Conservation (phyloP, 1,140 invertebrate genomes). For the Psix sp. region DNA sequence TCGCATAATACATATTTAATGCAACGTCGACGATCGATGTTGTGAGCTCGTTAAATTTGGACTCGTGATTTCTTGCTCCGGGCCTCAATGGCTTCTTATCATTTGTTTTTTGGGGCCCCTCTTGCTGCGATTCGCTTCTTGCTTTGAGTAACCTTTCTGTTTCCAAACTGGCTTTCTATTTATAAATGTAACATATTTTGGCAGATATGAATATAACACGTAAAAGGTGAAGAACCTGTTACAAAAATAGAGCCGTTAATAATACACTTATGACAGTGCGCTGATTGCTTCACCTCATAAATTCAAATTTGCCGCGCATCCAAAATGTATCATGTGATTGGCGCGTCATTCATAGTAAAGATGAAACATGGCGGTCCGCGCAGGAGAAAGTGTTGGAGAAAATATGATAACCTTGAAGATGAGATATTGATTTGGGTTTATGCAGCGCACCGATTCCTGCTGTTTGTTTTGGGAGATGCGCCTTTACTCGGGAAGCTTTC, state of each 20-base stretch:
- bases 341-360: conserved; percentile 15
- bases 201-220: conserved; percentile 44
- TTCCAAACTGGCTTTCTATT: conserved; percentile 52
- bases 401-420: conserved; percentile 48
- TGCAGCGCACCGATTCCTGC: conserved; percentile 21
- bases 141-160: conserved; percentile 27
- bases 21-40: conserved; percentile 13
- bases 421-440: conserved; percentile 50
- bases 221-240: conserved; percentile 56
- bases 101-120: neutral
- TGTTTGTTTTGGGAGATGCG: conserved; percentile 23
- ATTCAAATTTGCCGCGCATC: conserved; percentile 1
- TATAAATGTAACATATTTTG: conserved; percentile 54
- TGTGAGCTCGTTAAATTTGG: conserved; percentile 34
- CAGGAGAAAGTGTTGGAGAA: conserved; percentile 42
- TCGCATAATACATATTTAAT: conserved; percentile 28
- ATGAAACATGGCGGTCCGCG: too few species aligned
- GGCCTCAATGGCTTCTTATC: conserved; percentile 3
- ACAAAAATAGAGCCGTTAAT: conserved; percentile 49
- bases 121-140: neutral
- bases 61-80: conserved; percentile 27
- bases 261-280: conserved; percentile 33
- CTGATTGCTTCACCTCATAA: neutral
- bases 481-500: conserved; percentile 2
- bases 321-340: conserved; percentile 5